Evolutionary conservation across 2,797 vertebrate genomes (phyloP).

Genomic region (Xiphorhynchus erythropygius): DNA sequence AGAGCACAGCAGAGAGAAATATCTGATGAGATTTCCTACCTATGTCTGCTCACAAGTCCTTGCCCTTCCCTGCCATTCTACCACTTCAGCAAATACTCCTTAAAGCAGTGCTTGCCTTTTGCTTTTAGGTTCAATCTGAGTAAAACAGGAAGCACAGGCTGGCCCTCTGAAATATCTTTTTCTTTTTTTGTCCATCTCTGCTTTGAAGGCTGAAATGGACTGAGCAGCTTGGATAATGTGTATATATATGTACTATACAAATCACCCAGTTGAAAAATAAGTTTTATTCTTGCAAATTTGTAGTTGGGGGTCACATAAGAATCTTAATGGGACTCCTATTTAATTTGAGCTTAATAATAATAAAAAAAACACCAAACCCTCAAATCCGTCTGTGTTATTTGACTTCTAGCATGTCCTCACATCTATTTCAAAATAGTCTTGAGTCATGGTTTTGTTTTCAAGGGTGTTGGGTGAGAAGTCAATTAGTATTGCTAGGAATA

Average conservation of each 20-base stretch:
- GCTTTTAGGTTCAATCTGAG: background rate
- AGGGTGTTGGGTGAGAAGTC: background rate
- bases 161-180: background rate
- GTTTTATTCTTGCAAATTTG: background rate
- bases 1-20: background rate
- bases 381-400: background rate
- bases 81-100: background rate
- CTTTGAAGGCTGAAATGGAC: background rate
- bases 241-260: background rate
- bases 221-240: background rate
- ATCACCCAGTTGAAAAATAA: background rate
- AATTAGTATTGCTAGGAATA: background rate
- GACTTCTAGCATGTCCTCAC: background rate
- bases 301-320: background rate
- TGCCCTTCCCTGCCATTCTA: background rate
- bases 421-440: background rate
- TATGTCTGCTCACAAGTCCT: background rate
- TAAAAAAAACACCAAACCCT: background rate
- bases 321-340: background rate
- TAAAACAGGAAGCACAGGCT: background rate
- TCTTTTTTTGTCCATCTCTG: background rate
- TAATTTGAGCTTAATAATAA: background rate
- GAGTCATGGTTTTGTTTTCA: slow-evolving; percentile 11
- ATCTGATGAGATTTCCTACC: background rate
- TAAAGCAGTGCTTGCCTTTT: background rate